Conservation (phyloP, 1,140 invertebrate species). For the Telenomus remus region DNA sequence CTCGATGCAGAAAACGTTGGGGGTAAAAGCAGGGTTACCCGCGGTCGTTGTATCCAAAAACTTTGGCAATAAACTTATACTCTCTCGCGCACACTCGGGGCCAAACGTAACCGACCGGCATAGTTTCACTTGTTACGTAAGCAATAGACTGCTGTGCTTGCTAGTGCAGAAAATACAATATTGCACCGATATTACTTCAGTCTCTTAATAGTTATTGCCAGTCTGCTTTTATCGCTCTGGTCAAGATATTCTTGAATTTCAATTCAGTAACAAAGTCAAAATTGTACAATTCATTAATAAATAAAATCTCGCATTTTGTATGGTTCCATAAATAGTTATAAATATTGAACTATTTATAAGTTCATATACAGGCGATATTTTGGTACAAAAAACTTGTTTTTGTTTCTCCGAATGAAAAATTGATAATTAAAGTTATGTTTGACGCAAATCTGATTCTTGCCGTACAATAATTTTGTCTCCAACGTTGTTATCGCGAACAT, state of each 20-base stretch:
- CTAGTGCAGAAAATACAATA: slow-evolving; percentile 56
- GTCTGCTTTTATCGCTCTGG: slow-evolving; percentile 12
- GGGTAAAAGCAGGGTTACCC: slow-evolving; percentile 69
- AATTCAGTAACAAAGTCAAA: too few relatives aligned
- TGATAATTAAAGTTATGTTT: too few relatives aligned
- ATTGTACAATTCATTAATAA: too few relatives aligned
- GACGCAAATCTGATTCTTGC: too few relatives aligned
- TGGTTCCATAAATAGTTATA: too few relatives aligned
- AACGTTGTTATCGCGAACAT: background rate
- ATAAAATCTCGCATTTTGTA: too few relatives aligned
- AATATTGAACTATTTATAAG: too few relatives aligned
- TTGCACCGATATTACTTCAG: slow-evolving; percentile 52
- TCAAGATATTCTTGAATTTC: background rate
- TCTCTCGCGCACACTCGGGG: slow-evolving; percentile 63
- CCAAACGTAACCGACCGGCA: slow-evolving; percentile 66
- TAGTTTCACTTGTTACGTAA: slow-evolving; percentile 70
- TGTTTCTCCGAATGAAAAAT: too few relatives aligned
- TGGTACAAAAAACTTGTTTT: too few relatives aligned
- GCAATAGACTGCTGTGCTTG: slow-evolving; percentile 53
- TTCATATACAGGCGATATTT: too few relatives aligned
- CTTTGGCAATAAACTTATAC: slow-evolving; percentile 76
- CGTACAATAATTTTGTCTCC: too few relatives aligned
- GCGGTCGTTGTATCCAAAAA: slow-evolving; percentile 75
- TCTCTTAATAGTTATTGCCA: slow-evolving; percentile 48
- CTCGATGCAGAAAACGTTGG: slow-evolving; percentile 56